Base-by-base conservation (phyloP, 2,113 vertebrate genomes). In the Pollachius pollachius region DNA sequence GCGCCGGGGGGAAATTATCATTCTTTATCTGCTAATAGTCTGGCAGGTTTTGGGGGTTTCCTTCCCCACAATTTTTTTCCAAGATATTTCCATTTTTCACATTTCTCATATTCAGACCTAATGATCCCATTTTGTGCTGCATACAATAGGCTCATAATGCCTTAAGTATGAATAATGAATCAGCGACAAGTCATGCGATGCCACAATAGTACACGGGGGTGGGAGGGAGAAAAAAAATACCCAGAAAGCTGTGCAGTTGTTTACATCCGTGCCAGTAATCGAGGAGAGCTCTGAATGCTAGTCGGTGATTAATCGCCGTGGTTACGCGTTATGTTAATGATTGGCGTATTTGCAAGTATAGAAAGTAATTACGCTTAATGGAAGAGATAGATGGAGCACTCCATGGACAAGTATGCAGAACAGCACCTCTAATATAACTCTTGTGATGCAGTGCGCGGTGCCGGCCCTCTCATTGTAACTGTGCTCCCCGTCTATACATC, bases 21-120 rank as follows among this genome's bases (percentile, higher is more conserved):
- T 87, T 86, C 82, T 87, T 89, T 89, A 86, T 90, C 85, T 81
- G 77, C 84, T 88, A 89, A 89, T 89, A 83, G 84, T 89, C 19
- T 12, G 77, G 79, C 86, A 84, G 88, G 86, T 89, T 48, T 88
- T 85, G 76, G 83, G 77, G 82, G 82, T n/a, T 85, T 84, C 76
- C 78, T 83, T 62, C 57, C 75, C 68, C 71, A 59, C 66, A 71
- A 48, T 64, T 73, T 76, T 83, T 85, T 82, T 68, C 65, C 73
- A 73, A 78, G 71, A 84, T 84, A 84, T 86, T 79, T 78, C 77
- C 72, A 88, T 88, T 89, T 89, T 86, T 88, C 85, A 87, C 81
- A 84, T 17, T 88, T 81, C 75, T 86, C 80, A 84, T 87, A 87
- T 87, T 89, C 79, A 70, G 67, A 70, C 57, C 81, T 90, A 91